Evolutionary conservation across 1,140 invertebrate genomes (phyloP), one percentile per base, ranked within the genome.

Genomic region (Daktulosphaira vitifoliae): DNA sequence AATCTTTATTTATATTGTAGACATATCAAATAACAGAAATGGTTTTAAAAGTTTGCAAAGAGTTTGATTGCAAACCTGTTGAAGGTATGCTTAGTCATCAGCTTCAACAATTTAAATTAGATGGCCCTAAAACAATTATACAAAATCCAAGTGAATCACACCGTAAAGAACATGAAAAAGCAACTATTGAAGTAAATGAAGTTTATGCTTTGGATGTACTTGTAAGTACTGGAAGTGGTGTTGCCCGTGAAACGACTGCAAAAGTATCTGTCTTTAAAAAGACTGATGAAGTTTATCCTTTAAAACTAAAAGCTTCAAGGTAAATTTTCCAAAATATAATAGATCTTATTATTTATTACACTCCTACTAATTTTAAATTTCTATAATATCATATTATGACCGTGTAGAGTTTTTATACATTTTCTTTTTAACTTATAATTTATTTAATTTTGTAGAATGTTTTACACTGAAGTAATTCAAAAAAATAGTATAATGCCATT

Each of bases 11-110:
- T n/a, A n/a, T n/a, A n/a, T 81, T 77, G 22, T 73, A 94, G 89
- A 94, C 92, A 59, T 92, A 93, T 74, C 82, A 85, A 65, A 88
- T 98, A 65, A 98, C 96, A 54, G 88, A 92, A 72, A 86, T 85
- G 44, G 90, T 99, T 52, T 89, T 94, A 75, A 96, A 96, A 78
- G 86, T 96, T 67, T 88, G 90, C 68, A 87, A 92, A 71, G 82
- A 86, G 25, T 99, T 84, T 77, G 90, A 94, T 70, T 98, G 95
- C 76, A 99, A 97, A 78, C 95, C 96, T 22, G 87, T 99, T 65
- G 96, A 99, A 78, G 93, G 96, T 59, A 98, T 99, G 95, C 79
- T 99, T 25, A 98, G 95, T 70, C 95, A 99, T 77, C 92, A 98
- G 74, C 78, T 99, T 50, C 93, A 95, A 73, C 92, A 96, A 75